These are phyloP conservation scores for Idaea biselata DNA, from an alignment of 2,888 invertebrate species.

Conservation along the genomic window DNA sequence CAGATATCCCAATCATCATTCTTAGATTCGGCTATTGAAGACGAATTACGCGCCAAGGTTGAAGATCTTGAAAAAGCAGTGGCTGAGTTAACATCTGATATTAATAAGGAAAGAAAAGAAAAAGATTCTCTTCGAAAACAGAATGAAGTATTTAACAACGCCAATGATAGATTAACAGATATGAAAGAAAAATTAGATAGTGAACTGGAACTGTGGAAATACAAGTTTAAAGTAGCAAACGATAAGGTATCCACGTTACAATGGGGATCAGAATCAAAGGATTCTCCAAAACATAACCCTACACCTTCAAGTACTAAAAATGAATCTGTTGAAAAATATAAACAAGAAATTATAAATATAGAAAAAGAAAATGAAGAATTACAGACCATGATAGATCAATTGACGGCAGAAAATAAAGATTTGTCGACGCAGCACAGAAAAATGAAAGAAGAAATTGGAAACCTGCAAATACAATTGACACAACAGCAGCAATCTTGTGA, in stretches of 20 bases:
- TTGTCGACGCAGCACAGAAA: slow-evolving; percentile 42
- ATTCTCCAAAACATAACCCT: slow-evolving; percentile 38
- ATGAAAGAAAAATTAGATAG: slow-evolving; percentile 90
- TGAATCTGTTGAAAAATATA: slow-evolving; percentile 31
- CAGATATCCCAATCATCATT: slow-evolving; percentile 80
- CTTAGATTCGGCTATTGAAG: slow-evolving; percentile 89
- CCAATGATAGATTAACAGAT: slow-evolving; percentile 89
- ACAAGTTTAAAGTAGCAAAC: slow-evolving; percentile 85
- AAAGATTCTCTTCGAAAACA: slow-evolving; percentile 85
- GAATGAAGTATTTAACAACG: slow-evolving; percentile 86
- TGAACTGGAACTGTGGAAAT: slow-evolving; percentile 86
- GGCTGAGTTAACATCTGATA: slow-evolving; percentile 79
- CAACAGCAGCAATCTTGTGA: not conserved
- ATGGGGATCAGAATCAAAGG: slow-evolving; percentile 54
- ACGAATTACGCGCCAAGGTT: slow-evolving; percentile 87
- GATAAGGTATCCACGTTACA: slow-evolving; percentile 80
- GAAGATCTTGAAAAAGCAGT: slow-evolving; percentile 83
- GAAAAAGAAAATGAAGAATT: slow-evolving; percentile 74
- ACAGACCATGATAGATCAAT: slow-evolving; percentile 55
- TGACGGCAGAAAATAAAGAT: slow-evolving; percentile 57
- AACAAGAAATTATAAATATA: slow-evolving; percentile 59
- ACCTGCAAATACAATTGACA: slow-evolving; percentile 48
- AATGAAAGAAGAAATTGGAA: slow-evolving; percentile 51
- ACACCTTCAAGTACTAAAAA: slow-evolving; percentile 17
- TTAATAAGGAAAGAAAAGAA: slow-evolving; percentile 83